Evolutionary conservation across 2,113 vertebrate genomes (phyloP), one percentile per base, ranked within the genome.

Genomic region (Lampris megalopsis): DNA sequence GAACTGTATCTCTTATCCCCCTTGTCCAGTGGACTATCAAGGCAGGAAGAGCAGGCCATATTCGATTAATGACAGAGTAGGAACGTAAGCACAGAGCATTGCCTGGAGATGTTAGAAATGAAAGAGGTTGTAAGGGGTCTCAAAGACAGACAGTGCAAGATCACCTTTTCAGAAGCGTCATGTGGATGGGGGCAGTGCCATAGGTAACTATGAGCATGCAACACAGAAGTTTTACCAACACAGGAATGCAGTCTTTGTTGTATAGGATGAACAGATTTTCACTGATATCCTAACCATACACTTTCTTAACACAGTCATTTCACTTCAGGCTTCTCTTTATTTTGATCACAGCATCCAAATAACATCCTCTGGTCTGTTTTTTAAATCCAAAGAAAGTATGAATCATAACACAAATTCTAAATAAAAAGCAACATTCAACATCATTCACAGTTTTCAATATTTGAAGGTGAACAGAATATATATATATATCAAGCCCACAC

Each of bases 221-320:
- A 63, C 50, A 24, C 78, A 77, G 86, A 58, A 87, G 69, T 87
- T 85, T 85, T 88, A 91, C 79, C 89, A 92, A 92, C 91, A 91
- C 89, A 92, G 74, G 89, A 91, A 93, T 68, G 2, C 1, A 36
- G 9, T 85, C 86, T 93, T 93, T 92, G 91, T 92, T 92, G 87
- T 72, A 24, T 24, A 0, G 24, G 24, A 24, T 24, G 24, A 88
- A 89, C 82, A 73, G 45, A 13, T 73, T 85, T 75, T 71, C 65
- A 48, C 76, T 79, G 59, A 80, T 60, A 38, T 59, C 68, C 57
- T 45, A 77, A 62, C 82, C 40, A 60, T 75, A 54, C 59, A 69
- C 63, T 60, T 63, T 49, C 71, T 63, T 52, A 78, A 83, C 79
- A 80, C 81, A 85, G 86, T 87, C 75, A 76, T 82, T 13, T 84